Percentiles rank a stretch among this genome's conserved stretches.
These are phyloP conservation scores for Thaumetopoea pityocampa DNA, from an alignment of 1,140 invertebrate species.

Conservation along the genomic window DNA sequence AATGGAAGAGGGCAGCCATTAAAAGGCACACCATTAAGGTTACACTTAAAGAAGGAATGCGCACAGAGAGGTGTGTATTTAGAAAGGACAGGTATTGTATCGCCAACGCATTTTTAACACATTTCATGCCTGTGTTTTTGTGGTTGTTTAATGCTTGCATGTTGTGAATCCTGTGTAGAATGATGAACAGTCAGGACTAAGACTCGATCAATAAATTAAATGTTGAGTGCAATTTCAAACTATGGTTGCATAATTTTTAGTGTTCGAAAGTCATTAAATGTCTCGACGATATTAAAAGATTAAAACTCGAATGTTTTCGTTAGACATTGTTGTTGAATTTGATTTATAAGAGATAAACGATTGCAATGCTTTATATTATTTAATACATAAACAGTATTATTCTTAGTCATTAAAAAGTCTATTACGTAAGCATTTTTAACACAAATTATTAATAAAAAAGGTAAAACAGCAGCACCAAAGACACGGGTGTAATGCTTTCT, in stretches of 20 bases:
- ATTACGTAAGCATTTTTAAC: neutral
- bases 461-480: slow-evolving; percentile 27
- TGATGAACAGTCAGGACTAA: no score
- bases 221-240: no score
- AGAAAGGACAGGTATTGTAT: slow-evolving; percentile 77
- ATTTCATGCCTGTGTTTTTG: slow-evolving; percentile 48
- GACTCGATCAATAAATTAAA: no score
- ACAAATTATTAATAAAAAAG: neutral
- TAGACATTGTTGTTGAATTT: no score
- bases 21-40: slow-evolving; percentile 91
- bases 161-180: no score
- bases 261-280: slow-evolving; percentile 8
- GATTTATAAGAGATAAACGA: no score
- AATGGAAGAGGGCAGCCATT: slow-evolving; percentile 85
- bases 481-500: slow-evolving; percentile 48
- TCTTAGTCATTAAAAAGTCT: no score
- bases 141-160: slow-evolving; percentile 19
- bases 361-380: no score
- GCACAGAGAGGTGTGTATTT: slow-evolving; percentile 90
- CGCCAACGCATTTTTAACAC: slow-evolving; percentile 77
- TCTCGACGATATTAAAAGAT: no score
- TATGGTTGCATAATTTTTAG: neutral
- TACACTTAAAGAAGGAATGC: slow-evolving; percentile 96
- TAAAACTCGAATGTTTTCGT: no score
- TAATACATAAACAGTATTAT: no score